Evolutionary conservation across 1,140 invertebrate genomes (phyloP).

Genomic region (Heliconius eleuchia): DNA sequence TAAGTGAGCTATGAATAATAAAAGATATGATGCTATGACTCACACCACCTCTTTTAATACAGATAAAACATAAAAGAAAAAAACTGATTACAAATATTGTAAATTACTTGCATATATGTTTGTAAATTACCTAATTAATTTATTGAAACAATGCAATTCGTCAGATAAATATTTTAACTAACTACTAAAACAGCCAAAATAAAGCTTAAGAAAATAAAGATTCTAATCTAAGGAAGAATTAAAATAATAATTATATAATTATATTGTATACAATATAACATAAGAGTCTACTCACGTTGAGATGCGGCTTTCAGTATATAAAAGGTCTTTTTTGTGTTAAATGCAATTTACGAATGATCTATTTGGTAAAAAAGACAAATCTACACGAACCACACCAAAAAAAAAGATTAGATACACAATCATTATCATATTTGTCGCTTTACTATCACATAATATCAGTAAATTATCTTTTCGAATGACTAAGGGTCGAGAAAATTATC

Average conservation of each 20-base stretch:
- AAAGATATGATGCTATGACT: not conserved
- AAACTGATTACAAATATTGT: not conserved
- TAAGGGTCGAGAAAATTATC: too few relatives aligned
- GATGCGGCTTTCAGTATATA: not conserved
- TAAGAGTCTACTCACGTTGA: not conserved
- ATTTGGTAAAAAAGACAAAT: slow-evolving; percentile 19
- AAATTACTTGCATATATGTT: not conserved
- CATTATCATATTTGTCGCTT: slow-evolving; percentile 15
- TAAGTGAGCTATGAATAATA: not conserved
- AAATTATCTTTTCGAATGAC: slow-evolving; percentile 18
- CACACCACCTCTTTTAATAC: not conserved
- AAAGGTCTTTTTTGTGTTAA: not conserved
- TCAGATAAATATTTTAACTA: too few relatives aligned
- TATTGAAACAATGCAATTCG: too few relatives aligned
- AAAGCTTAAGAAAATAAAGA: too few relatives aligned
- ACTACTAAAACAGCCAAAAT: too few relatives aligned
- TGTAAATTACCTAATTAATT: too few relatives aligned
- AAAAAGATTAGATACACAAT: slow-evolving; percentile 35
- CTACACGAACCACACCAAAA: not conserved
- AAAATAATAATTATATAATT: too few relatives aligned
- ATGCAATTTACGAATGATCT: slow-evolving; percentile 5
- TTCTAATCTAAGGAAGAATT: too few relatives aligned
- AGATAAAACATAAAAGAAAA: too few relatives aligned
- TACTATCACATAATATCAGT: slow-evolving; percentile 28
- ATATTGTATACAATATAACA: too few relatives aligned